Base-by-base conservation (phyloP, 2,113 vertebrate species). In the Phrynosoma blainvillii region DNA sequence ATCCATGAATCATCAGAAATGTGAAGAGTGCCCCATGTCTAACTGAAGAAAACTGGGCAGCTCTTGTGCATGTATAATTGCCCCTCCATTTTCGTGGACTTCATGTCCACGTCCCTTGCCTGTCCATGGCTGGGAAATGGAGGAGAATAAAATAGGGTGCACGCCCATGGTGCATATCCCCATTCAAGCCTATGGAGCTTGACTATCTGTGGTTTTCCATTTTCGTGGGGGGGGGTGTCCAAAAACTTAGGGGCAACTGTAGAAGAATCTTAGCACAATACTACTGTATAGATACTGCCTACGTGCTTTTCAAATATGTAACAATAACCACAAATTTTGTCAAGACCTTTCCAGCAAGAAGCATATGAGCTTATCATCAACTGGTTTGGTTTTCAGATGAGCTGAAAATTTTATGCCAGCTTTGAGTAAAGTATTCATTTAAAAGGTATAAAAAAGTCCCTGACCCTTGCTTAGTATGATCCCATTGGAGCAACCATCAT, bases 381-480 rank as follows among this genome's bases (percentile, higher is more conserved):
- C 9, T 4, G 66, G n/a, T 21, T 20, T 25, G 42, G 40, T 52
- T 11, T 21, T 85, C 84, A 88, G 70, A 62, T 68, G 79, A 40
- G 78, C 81, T 77, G 86, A 92, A 89, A 88, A 81, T 6, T n/a
- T 1, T 52, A 25, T 0, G 36, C 82, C 78, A 76, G 32, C n/a
- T 90, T 32, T 90, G 65, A 75, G 88, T 25, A 75, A 2, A 56
- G 52, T 25, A 30, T 12, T 89, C 14, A 83, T 90, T 79, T 62
- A 88, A 91, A 54, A 71, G 12, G 13, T 52, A 42, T 27, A 73
- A 42, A 65, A 14, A 30, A 40, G 12, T 10, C 40, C 0, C 52
- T 8, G 0, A 47, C 6, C 85, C 36, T 65, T 73, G 80, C 83
- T 42, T 30, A 36, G 1, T 76, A 36, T 83, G 66, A 87, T 16